phyloP scores from a whole-genome alignment of 1,140 invertebrate species.

The Nomia melanderi region DNA sequence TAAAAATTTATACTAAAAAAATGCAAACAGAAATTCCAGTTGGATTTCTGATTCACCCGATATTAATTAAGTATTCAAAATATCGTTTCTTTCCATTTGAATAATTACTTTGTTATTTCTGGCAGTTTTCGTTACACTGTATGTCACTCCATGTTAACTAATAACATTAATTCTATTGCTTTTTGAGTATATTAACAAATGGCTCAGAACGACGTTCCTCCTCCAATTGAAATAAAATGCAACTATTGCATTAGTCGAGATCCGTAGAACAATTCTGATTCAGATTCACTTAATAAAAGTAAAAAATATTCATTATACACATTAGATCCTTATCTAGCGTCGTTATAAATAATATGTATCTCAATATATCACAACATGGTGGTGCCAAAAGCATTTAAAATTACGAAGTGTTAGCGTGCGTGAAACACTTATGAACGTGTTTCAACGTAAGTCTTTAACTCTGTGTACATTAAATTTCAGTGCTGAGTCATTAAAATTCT shows the following conservation, averaged over 20 bases:
- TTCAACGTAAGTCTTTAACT: conserved; percentile 63
- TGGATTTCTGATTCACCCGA: not conserved
- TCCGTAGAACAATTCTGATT: conserved; percentile 36
- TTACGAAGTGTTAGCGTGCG: conserved; percentile 39
- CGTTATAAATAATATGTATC: conserved; percentile 68
- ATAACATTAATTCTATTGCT: conserved; percentile 16
- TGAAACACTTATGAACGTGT: conserved; percentile 32
- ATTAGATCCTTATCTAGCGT: conserved; percentile 45
- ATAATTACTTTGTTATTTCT: not conserved
- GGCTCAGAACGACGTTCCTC: not conserved
- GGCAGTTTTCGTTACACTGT: conserved; percentile 32
- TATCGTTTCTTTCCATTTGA: conserved; percentile 21
- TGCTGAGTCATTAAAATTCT: conserved; percentile 31
- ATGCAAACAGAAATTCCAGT: not conserved
- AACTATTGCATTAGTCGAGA: conserved; percentile 31
- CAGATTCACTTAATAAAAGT: conserved; percentile 46
- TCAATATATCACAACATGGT: conserved; percentile 76
- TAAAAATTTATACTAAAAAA: not conserved
- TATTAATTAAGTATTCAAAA: conserved; percentile 39
- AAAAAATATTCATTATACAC: conserved; percentile 49
- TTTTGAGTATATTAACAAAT: conserved; percentile 23
- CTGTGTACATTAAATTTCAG: conserved; percentile 36
- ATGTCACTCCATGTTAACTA: conserved; percentile 7
- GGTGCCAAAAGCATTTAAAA: conserved; percentile 64
- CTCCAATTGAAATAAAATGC: conserved; percentile 29